Evolutionary conservation across 2,888 invertebrate species (phyloP).

Genomic region (Caradrina kadenii): DNA sequence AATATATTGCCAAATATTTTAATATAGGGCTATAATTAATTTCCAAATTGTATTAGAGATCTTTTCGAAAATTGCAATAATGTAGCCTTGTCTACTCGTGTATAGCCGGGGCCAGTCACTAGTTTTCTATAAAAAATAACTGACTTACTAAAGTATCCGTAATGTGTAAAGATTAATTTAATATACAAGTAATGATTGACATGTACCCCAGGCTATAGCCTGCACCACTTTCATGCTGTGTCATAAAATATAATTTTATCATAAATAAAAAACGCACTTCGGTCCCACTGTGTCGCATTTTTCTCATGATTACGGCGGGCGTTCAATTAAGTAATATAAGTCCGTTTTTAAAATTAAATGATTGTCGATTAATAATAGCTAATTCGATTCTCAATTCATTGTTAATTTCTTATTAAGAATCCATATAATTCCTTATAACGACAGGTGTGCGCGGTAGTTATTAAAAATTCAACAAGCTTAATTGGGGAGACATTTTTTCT

Average conservation of each 20-base stretch:
- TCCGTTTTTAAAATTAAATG: conserved; percentile 27
- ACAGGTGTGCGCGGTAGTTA: conserved; percentile 37
- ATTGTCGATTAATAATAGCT: conserved; percentile 26
- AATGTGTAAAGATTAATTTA: conserved; percentile 21
- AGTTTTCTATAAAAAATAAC: not conserved
- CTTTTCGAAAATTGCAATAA: no score
- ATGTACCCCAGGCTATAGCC: not conserved
- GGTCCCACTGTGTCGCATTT: conserved; percentile 7
- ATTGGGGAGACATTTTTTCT: conserved; percentile 16
- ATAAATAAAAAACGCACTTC: conserved; percentile 22
- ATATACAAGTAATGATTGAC: conserved; percentile 8
- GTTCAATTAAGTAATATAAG: conserved; percentile 35
- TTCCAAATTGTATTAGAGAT: no score
- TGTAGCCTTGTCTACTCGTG: no score
- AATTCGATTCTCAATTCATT: conserved; percentile 18
- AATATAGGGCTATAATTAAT: no score
- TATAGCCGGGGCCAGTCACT: no score
- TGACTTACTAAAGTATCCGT: conserved; percentile 6
- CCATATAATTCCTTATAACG: conserved; percentile 36
- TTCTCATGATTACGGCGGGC: not conserved
- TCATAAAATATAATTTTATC: conserved; percentile 16
- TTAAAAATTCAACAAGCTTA: conserved; percentile 37
- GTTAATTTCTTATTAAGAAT: conserved; percentile 49
- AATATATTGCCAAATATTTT: no score
- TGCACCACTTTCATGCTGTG: conserved; percentile 6